Evolutionary conservation across 2,888 invertebrate genomes (phyloP).

Genomic region (Antheraea yamamai): DNA sequence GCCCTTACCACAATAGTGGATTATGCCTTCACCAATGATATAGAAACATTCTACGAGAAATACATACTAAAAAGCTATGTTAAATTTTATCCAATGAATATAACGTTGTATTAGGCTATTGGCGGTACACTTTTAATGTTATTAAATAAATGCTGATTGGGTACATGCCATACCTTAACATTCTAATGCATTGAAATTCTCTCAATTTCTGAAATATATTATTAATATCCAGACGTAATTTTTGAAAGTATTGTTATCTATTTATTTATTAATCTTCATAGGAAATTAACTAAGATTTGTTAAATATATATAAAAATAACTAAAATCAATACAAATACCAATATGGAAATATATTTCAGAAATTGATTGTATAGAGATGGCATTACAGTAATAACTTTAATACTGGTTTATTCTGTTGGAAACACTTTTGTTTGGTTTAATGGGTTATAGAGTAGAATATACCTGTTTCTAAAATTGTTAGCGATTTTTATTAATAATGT

Average conservation of each 20-base stretch:
- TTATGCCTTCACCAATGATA: neutral
- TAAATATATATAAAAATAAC: neutral
- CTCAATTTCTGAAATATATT: constrained; percentile 18
- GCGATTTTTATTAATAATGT: too few relatives aligned
- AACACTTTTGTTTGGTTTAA: neutral
- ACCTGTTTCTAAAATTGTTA: too few relatives aligned
- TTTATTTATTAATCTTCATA: neutral
- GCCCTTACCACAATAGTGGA: neutral
- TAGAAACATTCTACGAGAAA: neutral
- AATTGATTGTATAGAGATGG: neutral
- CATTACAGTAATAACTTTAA: neutral
- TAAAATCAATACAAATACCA: neutral
- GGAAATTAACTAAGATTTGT: neutral
- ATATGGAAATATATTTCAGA: neutral
- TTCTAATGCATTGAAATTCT: constrained; percentile 44
- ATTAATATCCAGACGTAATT: neutral
- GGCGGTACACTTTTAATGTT: constrained; percentile 31
- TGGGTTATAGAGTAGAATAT: neutral
- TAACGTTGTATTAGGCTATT: constrained; percentile 26
- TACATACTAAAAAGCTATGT: neutral
- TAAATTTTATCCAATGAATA: neutral
- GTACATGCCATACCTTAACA: constrained; percentile 70
- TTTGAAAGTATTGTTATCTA: neutral
- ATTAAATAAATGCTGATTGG: constrained; percentile 21
- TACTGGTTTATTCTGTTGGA: neutral